Percentiles rank a stretch among this genome's conserved stretches.
Evolutionary conservation across 2,113 vertebrate species (phyloP).

Genomic region (Thunnus thynnus): DNA sequence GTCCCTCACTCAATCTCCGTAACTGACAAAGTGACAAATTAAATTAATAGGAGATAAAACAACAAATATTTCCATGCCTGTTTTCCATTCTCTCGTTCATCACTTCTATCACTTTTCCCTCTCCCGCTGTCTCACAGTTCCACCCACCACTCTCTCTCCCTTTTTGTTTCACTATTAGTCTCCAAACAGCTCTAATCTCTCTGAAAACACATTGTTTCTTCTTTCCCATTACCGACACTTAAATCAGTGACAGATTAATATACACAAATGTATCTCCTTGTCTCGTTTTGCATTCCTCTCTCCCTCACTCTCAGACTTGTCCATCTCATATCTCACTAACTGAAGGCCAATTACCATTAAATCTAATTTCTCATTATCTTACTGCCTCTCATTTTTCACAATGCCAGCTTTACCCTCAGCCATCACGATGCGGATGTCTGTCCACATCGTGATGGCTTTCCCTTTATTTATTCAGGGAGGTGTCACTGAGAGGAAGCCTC

Average conservation of each 20-base stretch:
- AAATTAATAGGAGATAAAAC: constrained; percentile 41
- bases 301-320: background rate
- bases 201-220: constrained; percentile 20
- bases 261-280: background rate
- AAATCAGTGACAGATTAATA: background rate
- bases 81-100: constrained; percentile 33
- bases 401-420: background rate
- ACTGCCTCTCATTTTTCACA: background rate
- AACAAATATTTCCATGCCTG: constrained; percentile 29
- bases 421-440: background rate
- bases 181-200: constrained; percentile 44
- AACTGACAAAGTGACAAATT: constrained; percentile 53
- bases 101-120: constrained; percentile 38
- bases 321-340: background rate
- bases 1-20: constrained; percentile 18
- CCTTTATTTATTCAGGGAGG: background rate
- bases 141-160: constrained; percentile 60
- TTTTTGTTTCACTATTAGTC: constrained; percentile 23
- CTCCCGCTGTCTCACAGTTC: constrained; percentile 72
- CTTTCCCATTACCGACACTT: constrained; percentile 22
- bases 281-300: background rate
- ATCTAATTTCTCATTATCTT: constrained; percentile 21
- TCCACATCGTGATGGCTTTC: too few species aligned
- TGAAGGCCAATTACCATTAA: constrained; percentile 8
- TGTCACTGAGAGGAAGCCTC: too few species aligned